phyloP scores from a whole-genome alignment of 2,113 vertebrate species.

The Ploceus nigricollis region DNA sequence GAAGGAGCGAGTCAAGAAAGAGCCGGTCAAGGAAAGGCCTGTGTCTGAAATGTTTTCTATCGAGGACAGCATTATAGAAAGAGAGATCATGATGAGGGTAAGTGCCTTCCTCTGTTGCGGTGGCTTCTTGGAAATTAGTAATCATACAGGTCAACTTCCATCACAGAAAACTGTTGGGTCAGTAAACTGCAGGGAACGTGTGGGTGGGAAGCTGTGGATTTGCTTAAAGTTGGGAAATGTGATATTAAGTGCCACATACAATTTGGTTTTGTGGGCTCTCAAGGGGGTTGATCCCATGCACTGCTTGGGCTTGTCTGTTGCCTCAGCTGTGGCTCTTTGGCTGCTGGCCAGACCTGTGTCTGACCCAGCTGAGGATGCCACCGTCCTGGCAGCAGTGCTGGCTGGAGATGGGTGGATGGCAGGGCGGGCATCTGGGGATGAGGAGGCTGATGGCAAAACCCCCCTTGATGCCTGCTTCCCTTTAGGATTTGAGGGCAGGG shows the following conservation, averaged over 20 bases:
- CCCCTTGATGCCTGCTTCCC: not conserved
- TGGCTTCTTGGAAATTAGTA: not conserved
- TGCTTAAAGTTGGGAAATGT: not conserved
- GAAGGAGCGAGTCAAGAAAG: conserved; percentile 93
- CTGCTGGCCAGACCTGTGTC: not conserved
- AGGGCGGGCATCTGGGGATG: rapidly evolving
- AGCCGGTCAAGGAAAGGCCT: conserved; percentile 92
- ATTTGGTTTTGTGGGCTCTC: not conserved
- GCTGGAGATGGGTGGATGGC: not conserved
- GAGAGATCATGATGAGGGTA: conserved; percentile 93
- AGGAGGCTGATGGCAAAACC: not conserved
- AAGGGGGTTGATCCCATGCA: not conserved
- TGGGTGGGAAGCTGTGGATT: not conserved
- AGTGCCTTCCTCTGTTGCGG: conserved; percentile 1
- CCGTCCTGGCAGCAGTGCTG: not conserved
- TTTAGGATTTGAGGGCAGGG: not conserved
- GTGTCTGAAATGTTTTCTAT: conserved; percentile 97
- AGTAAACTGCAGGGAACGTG: rapidly evolving
- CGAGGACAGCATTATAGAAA: conserved; percentile 95
- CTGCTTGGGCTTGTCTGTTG: not conserved
- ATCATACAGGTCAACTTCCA: not conserved
- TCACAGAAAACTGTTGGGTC: not conserved
- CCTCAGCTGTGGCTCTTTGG: not conserved
- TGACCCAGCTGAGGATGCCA: not conserved
- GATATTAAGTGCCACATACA: not conserved